Percentiles rank a stretch among this genome's conserved stretches.
Conservation (phyloP, 2,888 invertebrate species). For the Anoplius nigerrimus region DNA sequence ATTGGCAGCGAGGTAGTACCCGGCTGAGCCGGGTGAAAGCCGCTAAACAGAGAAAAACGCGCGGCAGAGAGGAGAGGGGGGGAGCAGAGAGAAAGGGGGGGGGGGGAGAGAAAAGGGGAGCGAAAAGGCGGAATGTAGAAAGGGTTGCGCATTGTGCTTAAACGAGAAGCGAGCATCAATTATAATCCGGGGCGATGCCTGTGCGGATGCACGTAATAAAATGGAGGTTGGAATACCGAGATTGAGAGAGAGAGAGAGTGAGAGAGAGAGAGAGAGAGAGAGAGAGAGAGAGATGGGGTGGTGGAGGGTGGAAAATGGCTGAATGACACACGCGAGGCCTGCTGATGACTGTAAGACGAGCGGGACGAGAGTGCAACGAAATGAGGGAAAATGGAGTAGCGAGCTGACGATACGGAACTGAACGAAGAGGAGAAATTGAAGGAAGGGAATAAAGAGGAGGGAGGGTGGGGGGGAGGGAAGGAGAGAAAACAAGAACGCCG, state of each 20-base stretch:
- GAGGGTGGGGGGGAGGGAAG: neutral
- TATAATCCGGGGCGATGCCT: neutral
- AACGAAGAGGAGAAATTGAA: neutral
- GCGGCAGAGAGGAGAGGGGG: conserved; percentile 8
- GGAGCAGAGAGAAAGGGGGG: neutral
- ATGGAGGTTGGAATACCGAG: too few species aligned
- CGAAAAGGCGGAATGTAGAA: neutral
- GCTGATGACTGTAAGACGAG: too few species aligned
- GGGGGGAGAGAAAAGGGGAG: conserved; percentile 1
- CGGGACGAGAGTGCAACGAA: too few species aligned
- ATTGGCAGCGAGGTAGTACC: conserved; percentile 41
- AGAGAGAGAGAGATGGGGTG: too few species aligned
- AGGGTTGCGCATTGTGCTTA: too few species aligned
- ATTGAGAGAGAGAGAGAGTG: too few species aligned
- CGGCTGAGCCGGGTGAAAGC: neutral
- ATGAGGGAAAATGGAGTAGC: neutral
- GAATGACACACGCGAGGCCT: too few species aligned
- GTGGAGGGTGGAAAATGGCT: too few species aligned
- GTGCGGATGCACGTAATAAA: too few species aligned
- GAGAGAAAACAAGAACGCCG: neutral
- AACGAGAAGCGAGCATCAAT: neutral
- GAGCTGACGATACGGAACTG: neutral
- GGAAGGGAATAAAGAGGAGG: neutral
- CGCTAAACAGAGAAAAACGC: conserved; percentile 5
- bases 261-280: too few species aligned